phyloP scores from a whole-genome alignment of 1,140 invertebrate genomes.

The Steinernema feltiae region DNA sequence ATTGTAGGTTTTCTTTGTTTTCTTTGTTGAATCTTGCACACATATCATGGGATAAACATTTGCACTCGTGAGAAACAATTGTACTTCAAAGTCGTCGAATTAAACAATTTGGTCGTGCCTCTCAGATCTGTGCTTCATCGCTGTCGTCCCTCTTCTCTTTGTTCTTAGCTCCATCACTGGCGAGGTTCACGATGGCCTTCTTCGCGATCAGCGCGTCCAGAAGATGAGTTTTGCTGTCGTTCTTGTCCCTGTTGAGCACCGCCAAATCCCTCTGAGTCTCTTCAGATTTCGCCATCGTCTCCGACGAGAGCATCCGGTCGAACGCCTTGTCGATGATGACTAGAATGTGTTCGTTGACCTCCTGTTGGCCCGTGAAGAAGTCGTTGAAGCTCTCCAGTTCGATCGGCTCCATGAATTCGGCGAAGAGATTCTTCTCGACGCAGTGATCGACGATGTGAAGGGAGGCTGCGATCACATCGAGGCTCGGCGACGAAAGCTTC shows the following conservation, averaged over 20 bases:
- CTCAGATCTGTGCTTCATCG: neutral
- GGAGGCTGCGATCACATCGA: neutral
- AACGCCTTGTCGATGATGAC: neutral
- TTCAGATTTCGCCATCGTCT: neutral
- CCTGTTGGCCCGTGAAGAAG: neutral
- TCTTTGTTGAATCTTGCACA: too few species aligned
- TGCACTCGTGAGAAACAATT: too few species aligned
- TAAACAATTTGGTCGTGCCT: too few species aligned
- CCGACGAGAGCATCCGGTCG: neutral
- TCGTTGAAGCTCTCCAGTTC: neutral
- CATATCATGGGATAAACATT: too few species aligned
- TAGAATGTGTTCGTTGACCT: neutral
- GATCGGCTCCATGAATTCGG: neutral
- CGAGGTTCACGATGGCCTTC: neutral
- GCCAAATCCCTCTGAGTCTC: neutral
- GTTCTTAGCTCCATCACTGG: neutral
- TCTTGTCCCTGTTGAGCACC: neutral
- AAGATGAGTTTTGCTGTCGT: neutral
- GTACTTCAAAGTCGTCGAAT: too few species aligned
- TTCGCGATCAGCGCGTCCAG: slow-evolving; percentile 4
- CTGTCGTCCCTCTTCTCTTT: neutral
- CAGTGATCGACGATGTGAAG: neutral
- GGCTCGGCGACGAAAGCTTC: neutral
- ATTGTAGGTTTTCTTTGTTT: too few species aligned
- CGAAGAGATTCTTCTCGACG: slow-evolving; percentile 8